Evolutionary conservation across 2,113 vertebrate genomes (phyloP).

Genomic region (Marcusenius ussheri): DNA sequence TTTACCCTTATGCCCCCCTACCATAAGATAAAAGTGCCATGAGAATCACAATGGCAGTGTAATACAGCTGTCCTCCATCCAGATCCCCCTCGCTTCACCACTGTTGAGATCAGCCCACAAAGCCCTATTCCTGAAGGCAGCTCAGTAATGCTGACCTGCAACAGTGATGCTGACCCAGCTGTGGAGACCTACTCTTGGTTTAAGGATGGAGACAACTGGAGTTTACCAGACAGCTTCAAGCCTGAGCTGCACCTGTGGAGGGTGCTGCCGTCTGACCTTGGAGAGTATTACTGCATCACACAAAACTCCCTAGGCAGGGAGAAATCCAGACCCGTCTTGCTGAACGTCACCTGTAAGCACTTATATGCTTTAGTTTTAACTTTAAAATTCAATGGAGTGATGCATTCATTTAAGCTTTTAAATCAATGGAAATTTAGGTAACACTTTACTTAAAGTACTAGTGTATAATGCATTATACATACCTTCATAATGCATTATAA

Average conservation of each 20-base stretch:
- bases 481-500: too few relatives aligned
- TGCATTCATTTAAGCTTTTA: not conserved
- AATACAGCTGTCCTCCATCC: not conserved
- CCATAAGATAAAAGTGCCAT: not conserved
- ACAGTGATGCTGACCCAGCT: slow-evolving; percentile 57
- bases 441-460: too few relatives aligned
- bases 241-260: slow-evolving; percentile 54
- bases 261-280: slow-evolving; percentile 53
- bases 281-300: slow-evolving; percentile 62
- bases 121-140: slow-evolving; percentile 48
- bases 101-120: slow-evolving; percentile 40
- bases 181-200: slow-evolving; percentile 67
- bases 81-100: slow-evolving; percentile 58
- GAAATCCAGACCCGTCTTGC: slow-evolving; percentile 52
- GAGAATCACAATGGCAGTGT: not conserved
- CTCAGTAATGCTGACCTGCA: slow-evolving; percentile 57
- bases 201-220: slow-evolving; percentile 61
- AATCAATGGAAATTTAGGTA: not conserved
- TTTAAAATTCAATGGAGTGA: not conserved
- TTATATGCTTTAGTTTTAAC: not conserved
- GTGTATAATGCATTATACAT: too few relatives aligned
- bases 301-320: slow-evolving; percentile 61
- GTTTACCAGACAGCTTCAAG: slow-evolving; percentile 60
- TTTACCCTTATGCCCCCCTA: not conserved
- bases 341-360: slow-evolving; percentile 60